A percentile compares a stretch with the other conserved stretches of the same genome.
Conservation (phyloP, 1,140 invertebrate genomes). For the Drosophila hydei region DNA sequence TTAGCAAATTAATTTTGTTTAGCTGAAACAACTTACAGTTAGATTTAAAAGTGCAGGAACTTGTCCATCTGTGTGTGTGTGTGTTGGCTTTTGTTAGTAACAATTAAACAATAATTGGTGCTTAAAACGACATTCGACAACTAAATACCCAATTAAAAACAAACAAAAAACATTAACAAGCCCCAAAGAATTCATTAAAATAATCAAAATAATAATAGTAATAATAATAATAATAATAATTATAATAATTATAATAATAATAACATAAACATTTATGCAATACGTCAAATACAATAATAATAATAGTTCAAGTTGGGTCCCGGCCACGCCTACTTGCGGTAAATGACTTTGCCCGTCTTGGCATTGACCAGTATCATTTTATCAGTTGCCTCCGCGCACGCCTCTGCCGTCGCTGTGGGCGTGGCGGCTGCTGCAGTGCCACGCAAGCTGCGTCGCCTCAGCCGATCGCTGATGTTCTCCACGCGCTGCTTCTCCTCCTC, state of each 20-base stretch:
- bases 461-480: constrained; percentile 77
- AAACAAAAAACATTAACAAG: constrained; percentile 70
- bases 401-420: constrained; percentile 3
- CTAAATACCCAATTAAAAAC: constrained; percentile 47
- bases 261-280: constrained; percentile 18
- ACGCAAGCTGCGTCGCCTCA: constrained; percentile 69
- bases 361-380: constrained; percentile 83
- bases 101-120: constrained; percentile 62
- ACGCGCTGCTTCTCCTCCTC: constrained; percentile 41
- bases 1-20: background rate
- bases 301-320: background rate
- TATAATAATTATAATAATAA: constrained; percentile 24
- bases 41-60: constrained; percentile 70
- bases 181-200: constrained; percentile 46
- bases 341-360: constrained; percentile 82
- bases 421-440: constrained; percentile 38
- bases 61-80: constrained; percentile 60
- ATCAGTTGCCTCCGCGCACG: constrained; percentile 35
- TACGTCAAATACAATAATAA: background rate
- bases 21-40: constrained; percentile 42
- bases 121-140: constrained; percentile 52
- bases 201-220: constrained; percentile 33
- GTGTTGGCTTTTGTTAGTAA: constrained; percentile 59
- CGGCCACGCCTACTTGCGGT: constrained; percentile 57
- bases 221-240: constrained; percentile 26